Evolutionary conservation across 2,113 vertebrate genomes (phyloP).

Genomic region (Sphyrna mokarran): DNA sequence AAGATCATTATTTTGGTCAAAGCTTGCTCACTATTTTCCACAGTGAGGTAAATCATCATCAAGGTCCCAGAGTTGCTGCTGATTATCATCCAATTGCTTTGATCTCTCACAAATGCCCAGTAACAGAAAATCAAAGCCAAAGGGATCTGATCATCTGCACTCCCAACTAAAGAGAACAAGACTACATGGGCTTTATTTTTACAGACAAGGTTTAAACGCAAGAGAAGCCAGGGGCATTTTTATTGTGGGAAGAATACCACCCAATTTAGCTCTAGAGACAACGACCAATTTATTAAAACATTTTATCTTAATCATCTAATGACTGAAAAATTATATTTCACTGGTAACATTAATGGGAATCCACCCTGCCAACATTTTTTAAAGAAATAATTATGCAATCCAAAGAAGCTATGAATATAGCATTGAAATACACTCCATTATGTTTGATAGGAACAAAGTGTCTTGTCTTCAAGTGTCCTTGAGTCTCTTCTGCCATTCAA

Average conservation of each 20-base stretch:
- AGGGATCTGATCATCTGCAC: neutral
- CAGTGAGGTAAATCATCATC: neutral
- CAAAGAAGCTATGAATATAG: neutral
- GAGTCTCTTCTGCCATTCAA: neutral
- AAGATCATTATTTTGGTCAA: neutral
- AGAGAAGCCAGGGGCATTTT: neutral
- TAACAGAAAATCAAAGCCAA: constrained; percentile 4
- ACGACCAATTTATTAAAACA: neutral
- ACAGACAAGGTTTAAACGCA: neutral
- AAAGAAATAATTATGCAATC: neutral
- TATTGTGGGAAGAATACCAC: neutral
- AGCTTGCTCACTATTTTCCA: neutral
- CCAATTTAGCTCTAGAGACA: too few relatives aligned
- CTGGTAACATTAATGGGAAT: neutral
- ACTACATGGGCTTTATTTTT: neutral
- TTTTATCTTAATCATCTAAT: neutral
- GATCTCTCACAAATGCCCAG: neutral
- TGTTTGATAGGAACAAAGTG: neutral
- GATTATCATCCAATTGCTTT: neutral
- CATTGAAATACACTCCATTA: neutral
- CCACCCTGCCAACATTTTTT: neutral
- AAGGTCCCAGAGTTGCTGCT: neutral
- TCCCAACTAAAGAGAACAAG: neutral
- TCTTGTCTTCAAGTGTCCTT: neutral
- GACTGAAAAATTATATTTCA: neutral